phyloP scores from a whole-genome alignment of 2,113 vertebrate species.

The Pterocles gutturalis region DNA sequence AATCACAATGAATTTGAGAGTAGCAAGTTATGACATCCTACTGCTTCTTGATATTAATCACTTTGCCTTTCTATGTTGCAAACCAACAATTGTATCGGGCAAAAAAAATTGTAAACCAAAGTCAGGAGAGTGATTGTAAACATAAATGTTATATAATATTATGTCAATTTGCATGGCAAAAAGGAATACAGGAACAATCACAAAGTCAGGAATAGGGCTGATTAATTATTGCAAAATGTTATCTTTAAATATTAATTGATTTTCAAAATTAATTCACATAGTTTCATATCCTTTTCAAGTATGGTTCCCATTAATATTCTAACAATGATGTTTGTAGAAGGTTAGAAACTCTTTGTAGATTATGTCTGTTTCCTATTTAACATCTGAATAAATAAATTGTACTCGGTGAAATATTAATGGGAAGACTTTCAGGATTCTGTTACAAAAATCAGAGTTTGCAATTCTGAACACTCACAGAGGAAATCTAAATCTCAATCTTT shows the following conservation, averaged over 20 bases:
- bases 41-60: neutral
- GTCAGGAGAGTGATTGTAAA: neutral
- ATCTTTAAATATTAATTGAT: slow-evolving; percentile 2
- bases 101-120: neutral
- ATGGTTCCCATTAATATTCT: neutral
- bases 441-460: neutral
- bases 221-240: neutral
- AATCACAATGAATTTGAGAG: neutral
- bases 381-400: neutral
- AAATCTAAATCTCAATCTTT: neutral
- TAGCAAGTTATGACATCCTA: neutral
- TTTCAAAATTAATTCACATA: neutral
- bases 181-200: neutral
- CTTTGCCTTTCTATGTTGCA: neutral
- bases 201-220: neutral
- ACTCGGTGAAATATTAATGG: neutral
- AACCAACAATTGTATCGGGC: neutral
- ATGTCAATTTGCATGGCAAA: neutral
- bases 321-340: neutral
- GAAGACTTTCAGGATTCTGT: neutral
- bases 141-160: neutral
- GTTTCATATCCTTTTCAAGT: neutral
- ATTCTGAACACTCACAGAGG: neutral
- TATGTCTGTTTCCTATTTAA: neutral
- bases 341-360: neutral